phyloP scores from a whole-genome alignment of 2,113 vertebrate species.

The Neogale vison region DNA sequence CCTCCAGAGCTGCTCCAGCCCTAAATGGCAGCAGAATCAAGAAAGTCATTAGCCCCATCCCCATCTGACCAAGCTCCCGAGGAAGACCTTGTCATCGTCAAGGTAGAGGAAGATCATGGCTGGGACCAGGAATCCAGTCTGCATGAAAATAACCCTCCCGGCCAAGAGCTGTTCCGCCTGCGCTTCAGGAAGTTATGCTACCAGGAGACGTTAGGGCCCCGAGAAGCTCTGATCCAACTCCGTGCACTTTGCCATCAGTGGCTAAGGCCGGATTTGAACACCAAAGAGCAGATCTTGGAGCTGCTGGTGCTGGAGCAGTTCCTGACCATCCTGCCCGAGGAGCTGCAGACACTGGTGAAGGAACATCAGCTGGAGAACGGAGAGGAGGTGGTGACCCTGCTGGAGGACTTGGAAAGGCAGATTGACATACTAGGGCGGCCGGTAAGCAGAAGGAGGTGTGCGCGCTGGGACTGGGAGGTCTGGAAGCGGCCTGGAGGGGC shows the following conservation, averaged over 20 bases:
- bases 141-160: conserved; percentile 51
- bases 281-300: conserved; percentile 77
- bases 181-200: conserved; percentile 76
- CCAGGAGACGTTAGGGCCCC: conserved; percentile 71
- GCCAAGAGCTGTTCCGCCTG: conserved; percentile 67
- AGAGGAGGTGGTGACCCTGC: conserved; percentile 76
- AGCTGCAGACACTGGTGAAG: conserved; percentile 72
- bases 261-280: conserved; percentile 76
- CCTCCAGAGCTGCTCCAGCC: conserved; percentile 13
- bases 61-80: conserved; percentile 59
- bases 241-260: conserved; percentile 78
- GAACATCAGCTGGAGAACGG: conserved; percentile 72
- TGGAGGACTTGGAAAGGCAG: conserved; percentile 77
- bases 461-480: background rate
- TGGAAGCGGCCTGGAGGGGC: background rate
- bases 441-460: conserved; percentile 52
- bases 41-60: conserved; percentile 40
- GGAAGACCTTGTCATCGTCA: conserved; percentile 76
- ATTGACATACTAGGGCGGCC: conserved; percentile 72
- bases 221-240: conserved; percentile 76
- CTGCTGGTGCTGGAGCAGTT: conserved; percentile 73
- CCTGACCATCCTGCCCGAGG: conserved; percentile 67
- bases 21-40: conserved; percentile 74
- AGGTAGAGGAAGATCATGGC: conserved; percentile 75
- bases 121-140: conserved; percentile 58